Base-by-base conservation (phyloP, 2,113 vertebrate genomes). In the Athene cunicularia region DNA sequence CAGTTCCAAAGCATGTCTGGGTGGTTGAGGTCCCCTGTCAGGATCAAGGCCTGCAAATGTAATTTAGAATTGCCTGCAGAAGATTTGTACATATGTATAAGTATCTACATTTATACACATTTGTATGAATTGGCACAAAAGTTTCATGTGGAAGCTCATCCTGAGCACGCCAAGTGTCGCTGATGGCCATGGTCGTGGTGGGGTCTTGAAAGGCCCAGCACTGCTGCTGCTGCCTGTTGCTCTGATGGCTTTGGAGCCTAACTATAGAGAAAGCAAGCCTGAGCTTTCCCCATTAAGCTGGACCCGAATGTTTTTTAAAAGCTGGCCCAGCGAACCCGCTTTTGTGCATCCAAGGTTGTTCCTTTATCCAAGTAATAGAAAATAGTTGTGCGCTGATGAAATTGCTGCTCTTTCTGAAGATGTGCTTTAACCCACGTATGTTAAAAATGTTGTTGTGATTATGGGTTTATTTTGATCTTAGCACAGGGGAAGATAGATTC, bases 121-220 rank as follows among this genome's bases (percentile, higher is more conserved):
- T 5, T 4, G 18, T 41, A 23, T 75, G 15, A 75, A 50, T 3
- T 8, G 41, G 33, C 49, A 52, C 21, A 8, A 14, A 56, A 63
- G 28, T 15, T 43, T 37, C 17, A 58, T 0, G 8, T 26, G 23
- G 35, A 28, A 50, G 70, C 45, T 60, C n/a, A 20, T 35, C 39
- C 33, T 17, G 52, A 49, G 22, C 1, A 2, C 1, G 7, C 47
- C 0, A 4, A 33, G 18, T 14, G 22, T 32, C 1, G 3, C 45
- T 20, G 23, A 27, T 1, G 24, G 37, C 64, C 9, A 3, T 8
- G 60, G 83, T 27, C 28, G 1, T 17, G 63, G 6, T 14, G 45
- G 20, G 33, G 21, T 45, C 32, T 22, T 11, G 26, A 24, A 37
- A 23, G 16, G 59, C 72, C 17, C 50, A 6, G 6, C 2, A 20